Conservation (phyloP, 2,888 invertebrate genomes). For the Baronia brevicornis region DNA sequence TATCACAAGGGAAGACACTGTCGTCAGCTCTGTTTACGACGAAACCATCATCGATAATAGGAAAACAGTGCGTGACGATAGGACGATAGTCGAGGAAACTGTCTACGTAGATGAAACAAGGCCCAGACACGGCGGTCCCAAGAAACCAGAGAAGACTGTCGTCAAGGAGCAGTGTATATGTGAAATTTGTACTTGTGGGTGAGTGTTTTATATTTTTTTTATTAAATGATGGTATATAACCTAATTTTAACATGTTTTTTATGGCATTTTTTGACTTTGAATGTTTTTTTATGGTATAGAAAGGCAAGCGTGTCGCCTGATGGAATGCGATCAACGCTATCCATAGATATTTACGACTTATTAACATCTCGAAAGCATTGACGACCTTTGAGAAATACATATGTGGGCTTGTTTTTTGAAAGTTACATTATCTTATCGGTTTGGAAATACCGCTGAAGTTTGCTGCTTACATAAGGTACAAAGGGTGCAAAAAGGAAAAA, state of each 20-base stretch:
- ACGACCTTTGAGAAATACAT: no score
- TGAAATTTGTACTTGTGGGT: constrained; percentile 94
- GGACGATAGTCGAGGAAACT: constrained; percentile 48
- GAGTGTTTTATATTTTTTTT: constrained; percentile 50
- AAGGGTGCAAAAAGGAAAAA: no score
- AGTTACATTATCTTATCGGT: no score
- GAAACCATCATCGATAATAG: constrained; percentile 60
- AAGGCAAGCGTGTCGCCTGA: no score
- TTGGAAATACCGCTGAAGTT: no score
- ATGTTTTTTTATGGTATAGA: no score
- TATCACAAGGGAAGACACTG: constrained; percentile 53
- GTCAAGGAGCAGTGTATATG: constrained; percentile 90
- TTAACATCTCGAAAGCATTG: no score
- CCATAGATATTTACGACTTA: no score
- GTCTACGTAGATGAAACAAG: constrained; percentile 55
- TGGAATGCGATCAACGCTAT: no score
- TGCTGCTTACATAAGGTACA: no score
- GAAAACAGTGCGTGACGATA: constrained; percentile 66
- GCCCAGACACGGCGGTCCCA: constrained; percentile 57
- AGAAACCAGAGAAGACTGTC: constrained; percentile 53
- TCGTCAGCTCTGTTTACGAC: constrained; percentile 64
- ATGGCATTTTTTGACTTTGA: no score
- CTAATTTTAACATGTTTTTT: constrained; percentile 2
- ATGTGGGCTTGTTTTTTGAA: no score
- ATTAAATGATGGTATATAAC: not conserved